Evolutionary conservation across 2,797 vertebrate genomes (phyloP).

Genomic region (Sciaenops ocellatus): DNA sequence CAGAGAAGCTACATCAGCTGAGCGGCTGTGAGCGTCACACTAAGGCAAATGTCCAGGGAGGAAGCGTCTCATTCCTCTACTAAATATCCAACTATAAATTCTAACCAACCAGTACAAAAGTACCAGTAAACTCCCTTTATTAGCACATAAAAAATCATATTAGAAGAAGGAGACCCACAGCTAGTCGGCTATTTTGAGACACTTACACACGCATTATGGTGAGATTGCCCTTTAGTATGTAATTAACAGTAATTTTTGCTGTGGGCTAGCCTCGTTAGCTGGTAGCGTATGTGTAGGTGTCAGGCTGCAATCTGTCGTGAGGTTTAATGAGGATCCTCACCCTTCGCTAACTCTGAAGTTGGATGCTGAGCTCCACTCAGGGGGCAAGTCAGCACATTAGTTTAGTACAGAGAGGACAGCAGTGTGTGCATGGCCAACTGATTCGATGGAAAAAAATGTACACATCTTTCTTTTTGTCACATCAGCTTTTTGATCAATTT

Average conservation of each 20-base stretch:
- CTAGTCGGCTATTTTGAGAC: constrained; percentile 36
- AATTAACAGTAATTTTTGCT: constrained; percentile 78
- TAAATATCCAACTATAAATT: background rate
- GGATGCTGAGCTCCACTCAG: constrained; percentile 38
- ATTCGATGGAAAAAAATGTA: constrained; percentile 33
- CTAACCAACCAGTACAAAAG: background rate
- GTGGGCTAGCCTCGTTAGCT: constrained; percentile 82
- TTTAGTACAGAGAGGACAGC: constrained; percentile 25
- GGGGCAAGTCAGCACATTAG: constrained; percentile 55
- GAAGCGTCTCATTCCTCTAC: background rate
- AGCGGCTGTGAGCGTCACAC: constrained; percentile 26
- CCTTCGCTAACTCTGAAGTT: constrained; percentile 32
- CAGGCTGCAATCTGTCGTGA: constrained; percentile 81
- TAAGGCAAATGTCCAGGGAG: constrained; percentile 5
- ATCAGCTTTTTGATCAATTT: constrained; percentile 16
- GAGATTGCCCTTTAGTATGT: constrained; percentile 56
- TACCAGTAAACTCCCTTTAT: background rate
- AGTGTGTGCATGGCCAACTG: constrained; percentile 6
- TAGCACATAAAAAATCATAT: background rate
- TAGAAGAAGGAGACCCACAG: constrained; percentile 4
- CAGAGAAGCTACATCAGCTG: constrained; percentile 45
- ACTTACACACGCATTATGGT: constrained; percentile 1
- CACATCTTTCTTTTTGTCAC: constrained; percentile 20
- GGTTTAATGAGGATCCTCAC: constrained; percentile 81
- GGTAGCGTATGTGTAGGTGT: constrained; percentile 82